Evolutionary conservation across 2,113 vertebrate genomes (phyloP), one percentile per base, ranked within the genome.

Genomic region (Dissostichus mawsoni): DNA sequence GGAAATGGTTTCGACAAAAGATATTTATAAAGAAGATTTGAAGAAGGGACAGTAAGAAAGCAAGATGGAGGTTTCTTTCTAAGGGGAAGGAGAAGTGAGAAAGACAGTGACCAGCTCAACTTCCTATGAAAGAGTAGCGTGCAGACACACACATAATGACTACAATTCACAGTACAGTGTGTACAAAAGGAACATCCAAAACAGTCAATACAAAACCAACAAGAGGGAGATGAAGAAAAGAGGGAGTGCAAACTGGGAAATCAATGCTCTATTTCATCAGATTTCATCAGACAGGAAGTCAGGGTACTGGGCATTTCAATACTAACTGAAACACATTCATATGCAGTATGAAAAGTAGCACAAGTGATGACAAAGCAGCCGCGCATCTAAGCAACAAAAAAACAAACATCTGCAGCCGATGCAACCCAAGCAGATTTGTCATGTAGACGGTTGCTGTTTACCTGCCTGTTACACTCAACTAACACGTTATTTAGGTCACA

Each of bases 61-160:
- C 11, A 17, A 23, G 29, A 70, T 7, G 48, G 13, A 82, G 82
- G 76, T 67, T 56, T 78, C 52, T 75, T 86, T 65, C 56, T 83
- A 74, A 74, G 29, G 3, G 11, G 62, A 91, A 90, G 84, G 58
- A 92, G 89, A 89, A 92, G 89, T 89, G 87, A 87, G 78, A 87
- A 66, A 58, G 81, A 76, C 75, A 17, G 81, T 73, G 88, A 84
- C 85, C 81, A 80, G 56, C 41, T 59, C 4, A 41, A 78, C 83
- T 86, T 89, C 89, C 80, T 90, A 41, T 75, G 29, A 11, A 12
- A 45, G 73, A 17, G 20, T 51, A 55, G 67, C 58, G 20, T 56
- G 66, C 78, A 84, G 66, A 89, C 65, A 83, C 20, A 66, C 51
- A 66, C 47, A 66, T 5, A 53, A 8, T 8, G n/a, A 73, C 64